Evolutionary conservation across 2,113 vertebrate genomes (phyloP).

Genomic region (Brachypodius melanocephalos): DNA sequence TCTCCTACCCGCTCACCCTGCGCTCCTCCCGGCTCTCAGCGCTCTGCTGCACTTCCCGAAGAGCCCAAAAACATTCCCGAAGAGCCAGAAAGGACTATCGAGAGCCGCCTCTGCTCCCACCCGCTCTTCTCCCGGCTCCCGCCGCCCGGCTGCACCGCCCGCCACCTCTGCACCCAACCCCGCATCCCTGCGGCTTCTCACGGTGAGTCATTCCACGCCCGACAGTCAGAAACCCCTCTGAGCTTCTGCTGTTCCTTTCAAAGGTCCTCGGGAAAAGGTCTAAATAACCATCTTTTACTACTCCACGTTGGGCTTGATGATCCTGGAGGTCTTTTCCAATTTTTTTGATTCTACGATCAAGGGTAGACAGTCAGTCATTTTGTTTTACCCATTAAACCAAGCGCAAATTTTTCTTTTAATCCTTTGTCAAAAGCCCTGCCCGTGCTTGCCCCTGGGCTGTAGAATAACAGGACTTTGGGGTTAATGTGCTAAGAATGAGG

Average conservation of each 20-base stretch:
- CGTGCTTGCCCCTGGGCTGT: not conserved
- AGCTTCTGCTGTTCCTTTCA: not conserved
- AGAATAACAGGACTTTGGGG: not conserved
- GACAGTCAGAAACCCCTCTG: fast-evolving
- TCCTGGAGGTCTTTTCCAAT: not conserved
- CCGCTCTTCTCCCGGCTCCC: no score
- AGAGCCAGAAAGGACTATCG: no score
- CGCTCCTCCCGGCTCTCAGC: not conserved
- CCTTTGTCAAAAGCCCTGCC: not conserved
- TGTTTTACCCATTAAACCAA: not conserved
- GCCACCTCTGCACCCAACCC: not conserved
- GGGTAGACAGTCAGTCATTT: not conserved
- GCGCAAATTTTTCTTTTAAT: not conserved
- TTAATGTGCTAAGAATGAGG: fast-evolving
- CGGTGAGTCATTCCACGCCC: fast-evolving
- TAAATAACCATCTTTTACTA: fast-evolving
- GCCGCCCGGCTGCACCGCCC: no score
- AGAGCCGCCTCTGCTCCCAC: not conserved
- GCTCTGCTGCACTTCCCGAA: no score
- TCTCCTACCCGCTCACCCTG: fast-evolving
- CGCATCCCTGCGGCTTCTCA: not conserved
- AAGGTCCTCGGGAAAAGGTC: fast-evolving
- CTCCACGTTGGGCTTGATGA: not conserved
- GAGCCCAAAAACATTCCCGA: no score
- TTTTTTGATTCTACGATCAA: not conserved